Base-by-base conservation (phyloP, 2,888 invertebrate genomes). In the Cephonodes hylas region DNA sequence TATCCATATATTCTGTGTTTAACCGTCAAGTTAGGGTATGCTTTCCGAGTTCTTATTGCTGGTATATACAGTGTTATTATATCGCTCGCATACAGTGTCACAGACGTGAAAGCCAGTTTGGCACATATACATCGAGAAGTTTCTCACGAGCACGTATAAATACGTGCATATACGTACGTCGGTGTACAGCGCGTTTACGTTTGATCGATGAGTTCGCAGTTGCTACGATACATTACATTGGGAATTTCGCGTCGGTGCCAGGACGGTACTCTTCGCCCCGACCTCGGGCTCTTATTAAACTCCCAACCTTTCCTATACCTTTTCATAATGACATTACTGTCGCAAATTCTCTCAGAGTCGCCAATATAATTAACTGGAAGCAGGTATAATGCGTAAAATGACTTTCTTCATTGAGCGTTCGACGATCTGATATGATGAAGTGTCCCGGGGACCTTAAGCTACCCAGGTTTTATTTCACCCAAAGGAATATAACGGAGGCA, bases 191-290 rank as follows among this genome's bases (percentile, higher is more conserved):
- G 64, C 65, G 62, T 64, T 60, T 74, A 65, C 70, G 77, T 84
- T 85, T 88, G 89, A 89, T 89, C 86, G 86, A 89, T 88, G 86
- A 82, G 80, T 77, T 80, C 73, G 67, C 76, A 79, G 80, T 85
- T 81, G 74, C 81, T 74, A 71, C 77, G 81, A 83, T 83, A 84
- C 77, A 81, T 85, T 81, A 81, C 77, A 77, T 75, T 64, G 64
- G 61, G 74, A 80, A 77, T 71, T 76, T 74, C 64, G 71, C 72
- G 71, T 68, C 69, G 67, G 65, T 66, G 62, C 66, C 71, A 69
- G 71, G 67, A 58, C 62, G 63, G 62, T 68, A 71, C 68, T 71
- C 68, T 65, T 67, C 67, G 59, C 68, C 69, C 69, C 64, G 68
- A 71, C 69, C 67, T 72, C 64, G 61, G 66, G 63, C 61, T 67